These are phyloP conservation scores for Bryconaethiops microstoma DNA, from an alignment of 2,797 vertebrate genomes.

Conservation along the genomic window DNA sequence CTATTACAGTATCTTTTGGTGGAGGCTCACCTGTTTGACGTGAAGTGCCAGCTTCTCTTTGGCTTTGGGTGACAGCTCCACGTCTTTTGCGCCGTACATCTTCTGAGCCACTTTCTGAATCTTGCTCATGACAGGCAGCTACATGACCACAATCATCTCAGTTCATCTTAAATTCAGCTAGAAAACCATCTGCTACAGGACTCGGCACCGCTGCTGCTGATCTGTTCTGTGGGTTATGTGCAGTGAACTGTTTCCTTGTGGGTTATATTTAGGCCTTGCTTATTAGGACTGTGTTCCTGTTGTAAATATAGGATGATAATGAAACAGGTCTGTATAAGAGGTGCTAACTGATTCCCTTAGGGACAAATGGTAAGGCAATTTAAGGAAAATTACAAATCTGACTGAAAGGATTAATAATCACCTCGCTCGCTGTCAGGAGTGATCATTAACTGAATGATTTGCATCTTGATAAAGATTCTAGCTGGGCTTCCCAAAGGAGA, in stretches of 20 bases:
- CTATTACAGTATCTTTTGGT: background rate
- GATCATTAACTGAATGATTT: background rate
- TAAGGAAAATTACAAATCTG: too few species aligned
- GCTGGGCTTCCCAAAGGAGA: too few species aligned
- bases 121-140: slow-evolving; percentile 83
- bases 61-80: slow-evolving; percentile 82
- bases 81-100: slow-evolving; percentile 81
- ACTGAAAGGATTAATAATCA: too few species aligned
- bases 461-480: background rate
- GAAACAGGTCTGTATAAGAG: slow-evolving; percentile 49
- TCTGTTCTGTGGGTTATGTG: background rate
- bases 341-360: slow-evolving; percentile 48
- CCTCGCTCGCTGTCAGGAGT: background rate
- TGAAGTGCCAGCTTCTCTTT: slow-evolving; percentile 79
- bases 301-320: slow-evolving; percentile 46
- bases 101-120: slow-evolving; percentile 82
- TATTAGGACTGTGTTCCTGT: slow-evolving; percentile 23
- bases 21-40: slow-evolving; percentile 79
- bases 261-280: slow-evolving; percentile 40
- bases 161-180: background rate
- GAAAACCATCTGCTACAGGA: background rate
- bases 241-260: slow-evolving; percentile 14
- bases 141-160: background rate
- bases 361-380: background rate
- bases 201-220: background rate